Evolutionary conservation across 2,888 invertebrate genomes (phyloP).

Genomic region (Andrena flavipes): DNA sequence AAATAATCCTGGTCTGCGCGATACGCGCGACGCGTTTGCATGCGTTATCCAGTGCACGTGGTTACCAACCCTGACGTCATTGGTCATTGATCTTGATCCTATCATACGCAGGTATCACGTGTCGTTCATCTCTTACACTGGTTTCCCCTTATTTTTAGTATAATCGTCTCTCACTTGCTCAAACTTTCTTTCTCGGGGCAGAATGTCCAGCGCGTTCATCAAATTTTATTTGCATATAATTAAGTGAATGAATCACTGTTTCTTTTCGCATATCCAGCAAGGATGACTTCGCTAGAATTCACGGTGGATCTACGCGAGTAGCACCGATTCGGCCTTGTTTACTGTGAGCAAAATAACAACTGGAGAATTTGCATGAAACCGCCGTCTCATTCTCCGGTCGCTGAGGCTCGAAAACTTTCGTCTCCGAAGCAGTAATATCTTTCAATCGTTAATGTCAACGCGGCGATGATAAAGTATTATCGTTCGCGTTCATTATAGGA

Average conservation of each 20-base stretch:
- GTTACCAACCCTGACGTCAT: conserved; percentile 88
- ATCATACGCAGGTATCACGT: conserved; percentile 37
- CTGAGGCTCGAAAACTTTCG: not conserved
- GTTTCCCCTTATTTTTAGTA: not conserved
- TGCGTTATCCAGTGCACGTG: conserved; percentile 65
- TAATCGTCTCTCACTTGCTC: not conserved
- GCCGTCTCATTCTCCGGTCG: not conserved
- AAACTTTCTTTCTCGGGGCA: not conserved
- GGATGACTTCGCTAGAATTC: too few species aligned
- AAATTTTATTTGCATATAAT: not conserved
- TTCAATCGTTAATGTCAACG: not conserved
- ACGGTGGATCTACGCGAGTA: too few species aligned
- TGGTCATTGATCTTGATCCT: conserved; percentile 69
- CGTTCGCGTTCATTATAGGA: not conserved
- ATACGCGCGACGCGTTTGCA: conserved; percentile 26
- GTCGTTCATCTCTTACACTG: not conserved
- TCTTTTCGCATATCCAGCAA: too few species aligned
- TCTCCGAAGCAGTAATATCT: not conserved
- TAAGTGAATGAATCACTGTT: not conserved
- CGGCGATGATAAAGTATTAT: not conserved
- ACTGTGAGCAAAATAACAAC: not conserved
- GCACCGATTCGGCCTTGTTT: not conserved
- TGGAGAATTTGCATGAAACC: not conserved
- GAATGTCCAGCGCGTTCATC: not conserved
- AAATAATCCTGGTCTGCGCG: conserved; percentile 31